Evolutionary conservation across 2,113 vertebrate species (phyloP), one percentile per base, ranked within the genome.

Genomic region (Lagopus muta): DNA sequence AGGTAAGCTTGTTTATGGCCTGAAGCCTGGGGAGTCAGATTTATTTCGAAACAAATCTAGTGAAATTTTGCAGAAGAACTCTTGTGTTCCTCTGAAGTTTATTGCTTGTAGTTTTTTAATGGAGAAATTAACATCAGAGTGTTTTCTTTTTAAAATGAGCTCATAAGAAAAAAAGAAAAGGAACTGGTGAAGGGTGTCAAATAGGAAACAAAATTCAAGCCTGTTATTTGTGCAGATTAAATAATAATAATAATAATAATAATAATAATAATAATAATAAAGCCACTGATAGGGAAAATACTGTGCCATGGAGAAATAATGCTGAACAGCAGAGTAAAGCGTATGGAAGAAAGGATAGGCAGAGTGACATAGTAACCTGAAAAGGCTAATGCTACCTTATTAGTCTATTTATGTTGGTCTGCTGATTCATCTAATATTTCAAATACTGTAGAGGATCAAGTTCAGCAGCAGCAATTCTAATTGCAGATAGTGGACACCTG

Each of bases 1-100:
- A 99, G 99, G 99, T 99, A 95, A 98, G 98, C 3, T 2, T 11
- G 28, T 80, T 38, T 38, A 22, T 55, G 36, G 5, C 32, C 62
- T 54, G 55, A 75, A 89, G 30, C 42, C 19, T 64, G 28, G 25
- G 12, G 38, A 16, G 10, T 55, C 11, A 42, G 84, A 13, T 24
- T 74, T 77, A 19, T n/a, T 88, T 77, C 57, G 20, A 60, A 77
- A 34, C 47, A 40, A 88, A 52, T 21, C 15, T 47, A 8, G 6
- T 76, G 21, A 30, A 50, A 0, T 34, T 81, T 34, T 16, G 32
- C 19, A 74, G 24, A 76, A 20, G 75, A 83, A 21, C 65, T 7
- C 10, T 64, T 20, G 13, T 45, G 28, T 74, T 70, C 19, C 4
- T 66, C 21, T 6, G 13, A 36, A 64, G 5, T 22, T 64, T 16